A percentile compares a stretch with the other conserved stretches of the same genome.
These are phyloP conservation scores for Salmo trutta DNA, from an alignment of 2,797 vertebrate species.

Conservation along the genomic window DNA sequence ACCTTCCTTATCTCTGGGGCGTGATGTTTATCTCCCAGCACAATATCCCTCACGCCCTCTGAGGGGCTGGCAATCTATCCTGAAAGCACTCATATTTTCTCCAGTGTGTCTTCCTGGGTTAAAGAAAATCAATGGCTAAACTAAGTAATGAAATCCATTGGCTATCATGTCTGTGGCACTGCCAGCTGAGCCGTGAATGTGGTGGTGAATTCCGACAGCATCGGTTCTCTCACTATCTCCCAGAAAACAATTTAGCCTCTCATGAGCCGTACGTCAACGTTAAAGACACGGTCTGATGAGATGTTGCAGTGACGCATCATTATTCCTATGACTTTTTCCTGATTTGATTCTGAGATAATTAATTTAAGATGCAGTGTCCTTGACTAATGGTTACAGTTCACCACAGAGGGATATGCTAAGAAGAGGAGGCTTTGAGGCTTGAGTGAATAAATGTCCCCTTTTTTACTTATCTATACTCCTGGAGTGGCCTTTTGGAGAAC, in stretches of 20 bases:
- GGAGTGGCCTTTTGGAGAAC: slow-evolving; percentile 4
- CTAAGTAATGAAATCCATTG: slow-evolving; percentile 59
- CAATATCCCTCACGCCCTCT: slow-evolving; percentile 51
- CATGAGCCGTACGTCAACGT: slow-evolving; percentile 52
- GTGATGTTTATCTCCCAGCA: slow-evolving; percentile 39
- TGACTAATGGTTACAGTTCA: slow-evolving; percentile 14
- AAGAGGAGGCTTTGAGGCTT: slow-evolving; percentile 20
- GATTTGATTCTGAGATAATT: slow-evolving; percentile 42
- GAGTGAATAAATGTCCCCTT: slow-evolving; percentile 17
- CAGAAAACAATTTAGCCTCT: slow-evolving; percentile 49
- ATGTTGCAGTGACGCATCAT: slow-evolving; percentile 41
- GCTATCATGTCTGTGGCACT: slow-evolving; percentile 8
- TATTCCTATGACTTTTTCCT: slow-evolving; percentile 20
- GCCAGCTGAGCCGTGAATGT: slow-evolving; percentile 38
- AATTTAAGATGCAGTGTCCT: slow-evolving; percentile 12
- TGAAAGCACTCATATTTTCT: slow-evolving; percentile 55
- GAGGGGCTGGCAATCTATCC: slow-evolving; percentile 46
- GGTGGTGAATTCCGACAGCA: slow-evolving; percentile 14
- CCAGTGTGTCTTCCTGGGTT: slow-evolving; percentile 36
- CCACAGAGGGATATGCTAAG: slow-evolving; percentile 29
- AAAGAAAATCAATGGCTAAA: slow-evolving; percentile 59
- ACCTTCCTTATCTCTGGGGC: slow-evolving; percentile 27
- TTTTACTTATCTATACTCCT: not conserved
- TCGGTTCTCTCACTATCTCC: slow-evolving; percentile 18
- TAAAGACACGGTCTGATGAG: slow-evolving; percentile 24